Evolutionary conservation across 2,113 vertebrate species (phyloP), one percentile per base, ranked within the genome.

Genomic region (Setophaga coronata): DNA sequence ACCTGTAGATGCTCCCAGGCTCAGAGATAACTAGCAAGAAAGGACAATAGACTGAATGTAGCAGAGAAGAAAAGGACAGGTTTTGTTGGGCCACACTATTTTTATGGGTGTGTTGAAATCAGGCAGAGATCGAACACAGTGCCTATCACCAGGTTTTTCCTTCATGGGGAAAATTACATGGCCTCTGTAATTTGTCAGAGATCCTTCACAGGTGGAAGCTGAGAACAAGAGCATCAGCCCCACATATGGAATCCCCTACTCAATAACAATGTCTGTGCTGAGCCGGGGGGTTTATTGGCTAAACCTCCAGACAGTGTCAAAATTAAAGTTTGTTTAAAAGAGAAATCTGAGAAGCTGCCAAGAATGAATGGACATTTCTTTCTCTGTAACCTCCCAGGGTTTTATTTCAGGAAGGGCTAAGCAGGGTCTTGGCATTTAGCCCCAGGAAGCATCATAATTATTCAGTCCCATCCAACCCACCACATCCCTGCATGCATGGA

Each of bases 391-490:
- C 25, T 70, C 70, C 26, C 31, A 82, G 47, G 31, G 14, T 69
- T 82, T 92, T 65, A 65, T 96, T 90, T 92, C 61, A 82, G 78
- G 89, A 89, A 86, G 47, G 29, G 38, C 90, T 95, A 82, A 83
- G 29, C 38, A 57, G 69, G 20, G 36, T 29, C 38, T 45, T 85
- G 84, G 70, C 73, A 72, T 74, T 89, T 95, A 70, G 94, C 48
- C 77, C 43, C 64, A 82, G 34, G 83, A 95, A 90, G 58, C 71
- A 87, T 89, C 43, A 42, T n/a, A 29, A 20, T 86, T 93, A 80
- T 18, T 18, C 67, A 71, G 50, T n/a, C 36, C 29, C 31, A 82
- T 95, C 66, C 78, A 94, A 29, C 25, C 88, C 56, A 87, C 38
- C 58, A 86, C 43, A 42, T 64, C 61, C 28, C 50, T 86, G 80